Evolutionary conservation across 2,888 invertebrate species (phyloP).

Genomic region (Stenodema calcarata): DNA sequence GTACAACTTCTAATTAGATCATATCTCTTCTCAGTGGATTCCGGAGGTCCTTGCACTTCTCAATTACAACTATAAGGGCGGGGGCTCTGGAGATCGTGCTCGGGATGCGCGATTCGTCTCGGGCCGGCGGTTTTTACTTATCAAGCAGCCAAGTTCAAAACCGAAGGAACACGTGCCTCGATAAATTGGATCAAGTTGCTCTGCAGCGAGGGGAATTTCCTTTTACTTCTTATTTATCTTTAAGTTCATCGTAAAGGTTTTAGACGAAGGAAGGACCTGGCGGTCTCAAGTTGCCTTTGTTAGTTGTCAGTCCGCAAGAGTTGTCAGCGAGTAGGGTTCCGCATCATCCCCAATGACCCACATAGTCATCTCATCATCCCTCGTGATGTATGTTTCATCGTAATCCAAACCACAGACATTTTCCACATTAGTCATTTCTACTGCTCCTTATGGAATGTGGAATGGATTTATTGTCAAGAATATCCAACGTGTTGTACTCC

Average conservation of each 20-base stretch:
- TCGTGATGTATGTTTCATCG: too few relatives aligned
- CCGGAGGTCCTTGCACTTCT: background rate
- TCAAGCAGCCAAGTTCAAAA: background rate
- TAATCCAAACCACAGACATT: too few relatives aligned
- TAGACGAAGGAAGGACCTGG: background rate
- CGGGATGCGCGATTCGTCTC: background rate
- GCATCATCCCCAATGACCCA: too few relatives aligned
- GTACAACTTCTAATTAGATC: conserved; percentile 5
- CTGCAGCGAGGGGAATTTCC: background rate
- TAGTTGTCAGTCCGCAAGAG: background rate
- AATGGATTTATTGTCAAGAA: too few relatives aligned
- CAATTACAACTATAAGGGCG: background rate
- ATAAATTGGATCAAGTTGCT: conserved; percentile 4
- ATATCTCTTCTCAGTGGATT: conserved; percentile 7
- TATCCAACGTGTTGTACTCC: too few relatives aligned
- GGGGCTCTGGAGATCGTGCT: background rate
- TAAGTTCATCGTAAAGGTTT: background rate
- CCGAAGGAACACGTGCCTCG: background rate
- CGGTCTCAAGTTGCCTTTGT: background rate
- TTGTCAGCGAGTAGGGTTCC: background rate
- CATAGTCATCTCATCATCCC: too few relatives aligned
- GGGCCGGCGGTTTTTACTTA: background rate
- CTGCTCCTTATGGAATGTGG: too few relatives aligned
- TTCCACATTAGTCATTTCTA: too few relatives aligned
- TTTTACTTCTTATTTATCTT: background rate